Conservation (phyloP, 2,888 invertebrate species). For the Sylvicola fuscatus region DNA sequence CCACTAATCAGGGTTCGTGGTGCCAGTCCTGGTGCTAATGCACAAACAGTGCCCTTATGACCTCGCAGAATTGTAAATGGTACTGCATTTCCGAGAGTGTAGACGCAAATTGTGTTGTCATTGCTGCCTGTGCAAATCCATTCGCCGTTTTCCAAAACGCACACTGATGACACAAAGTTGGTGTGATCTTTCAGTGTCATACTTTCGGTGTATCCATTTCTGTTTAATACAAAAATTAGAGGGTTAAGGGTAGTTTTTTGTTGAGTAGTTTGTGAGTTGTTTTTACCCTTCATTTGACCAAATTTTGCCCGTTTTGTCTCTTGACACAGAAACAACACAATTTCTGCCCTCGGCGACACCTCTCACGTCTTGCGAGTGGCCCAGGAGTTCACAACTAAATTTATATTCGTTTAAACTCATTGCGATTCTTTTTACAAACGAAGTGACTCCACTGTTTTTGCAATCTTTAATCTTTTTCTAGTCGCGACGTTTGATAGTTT, state of each 20-base stretch:
- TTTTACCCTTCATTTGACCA: conserved; percentile 62
- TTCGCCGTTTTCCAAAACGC: conserved; percentile 51
- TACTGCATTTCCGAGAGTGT: conserved; percentile 43
- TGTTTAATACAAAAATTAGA: too few species aligned
- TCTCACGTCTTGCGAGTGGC: conserved; percentile 74
- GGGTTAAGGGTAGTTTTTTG: conserved; percentile 6
- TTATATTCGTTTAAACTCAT: conserved; percentile 37
- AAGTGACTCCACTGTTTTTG: too few species aligned
- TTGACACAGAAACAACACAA: conserved; percentile 66
- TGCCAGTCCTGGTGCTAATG: conserved; percentile 25
- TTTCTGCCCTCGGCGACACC: conserved; percentile 46
- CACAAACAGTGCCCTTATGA: conserved; percentile 36
- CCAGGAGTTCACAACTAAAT: conserved; percentile 53
- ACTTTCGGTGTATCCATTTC: conserved; percentile 39
- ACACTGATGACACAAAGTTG: conserved; percentile 70
- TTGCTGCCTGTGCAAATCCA: conserved; percentile 77
- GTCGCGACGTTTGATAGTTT: too few species aligned
- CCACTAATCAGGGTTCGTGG: conserved; percentile 50
- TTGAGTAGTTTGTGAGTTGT: background rate
- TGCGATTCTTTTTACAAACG: too few species aligned
- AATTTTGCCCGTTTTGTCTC: conserved; percentile 70
- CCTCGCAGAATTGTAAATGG: conserved; percentile 51
- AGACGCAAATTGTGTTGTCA: conserved; percentile 66
- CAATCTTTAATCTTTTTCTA: too few species aligned
- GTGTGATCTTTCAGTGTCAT: conserved; percentile 58